These are phyloP conservation scores for Nephotettix cincticeps DNA, from an alignment of 1,140 invertebrate genomes.

Conservation along the genomic window DNA sequence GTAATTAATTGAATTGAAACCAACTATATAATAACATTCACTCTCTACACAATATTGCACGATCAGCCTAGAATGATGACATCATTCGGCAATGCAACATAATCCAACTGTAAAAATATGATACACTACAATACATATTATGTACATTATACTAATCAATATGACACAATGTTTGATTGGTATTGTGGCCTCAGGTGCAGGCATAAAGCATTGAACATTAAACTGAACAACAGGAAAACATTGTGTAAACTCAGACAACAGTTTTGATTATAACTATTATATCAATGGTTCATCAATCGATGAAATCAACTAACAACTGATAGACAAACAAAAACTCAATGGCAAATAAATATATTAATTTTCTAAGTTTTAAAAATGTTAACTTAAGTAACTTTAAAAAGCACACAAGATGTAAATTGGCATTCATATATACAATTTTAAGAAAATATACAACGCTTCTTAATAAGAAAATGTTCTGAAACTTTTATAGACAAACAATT, in stretches of 20 bases:
- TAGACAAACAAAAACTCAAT: constrained; percentile 5
- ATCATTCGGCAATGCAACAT: neutral
- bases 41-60: constrained; percentile 28
- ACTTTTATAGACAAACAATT: neutral
- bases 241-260: no score
- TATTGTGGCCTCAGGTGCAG: constrained; percentile 15
- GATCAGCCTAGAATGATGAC: constrained; percentile 24
- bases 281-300: neutral
- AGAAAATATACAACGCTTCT: neutral
- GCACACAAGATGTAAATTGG: no score
- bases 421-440: no score
- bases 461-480: neutral
- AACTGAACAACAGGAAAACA: no score
- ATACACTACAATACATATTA: constrained; percentile 27
- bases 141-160: constrained; percentile 20
- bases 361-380: neutral
- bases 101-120: constrained; percentile 27
- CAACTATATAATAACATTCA: constrained; percentile 24
- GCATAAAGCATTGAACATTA: constrained; percentile 8
- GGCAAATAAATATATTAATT: neutral
- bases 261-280: neutral
- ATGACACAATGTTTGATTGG: constrained; percentile 19
- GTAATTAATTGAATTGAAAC: constrained; percentile 28
- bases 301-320: neutral
- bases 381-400: neutral